Evolutionary conservation across 2,797 vertebrate species (phyloP).

Genomic region (Parauchenoglanis ngamensis): DNA sequence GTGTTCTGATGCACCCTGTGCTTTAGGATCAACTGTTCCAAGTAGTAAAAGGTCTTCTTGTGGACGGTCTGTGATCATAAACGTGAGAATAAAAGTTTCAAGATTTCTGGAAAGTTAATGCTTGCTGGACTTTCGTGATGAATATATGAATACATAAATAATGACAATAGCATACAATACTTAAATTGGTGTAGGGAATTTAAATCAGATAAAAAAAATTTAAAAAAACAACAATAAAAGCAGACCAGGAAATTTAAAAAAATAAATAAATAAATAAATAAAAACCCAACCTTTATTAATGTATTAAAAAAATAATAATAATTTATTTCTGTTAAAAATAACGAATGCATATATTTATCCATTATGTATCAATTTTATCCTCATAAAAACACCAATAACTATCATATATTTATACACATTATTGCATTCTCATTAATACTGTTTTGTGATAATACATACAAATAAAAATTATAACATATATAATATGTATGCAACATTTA

Average conservation of each 20-base stretch:
- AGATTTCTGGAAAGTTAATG: not conserved
- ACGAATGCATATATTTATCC: not conserved
- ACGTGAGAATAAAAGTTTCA: not conserved
- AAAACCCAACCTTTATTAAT: not conserved
- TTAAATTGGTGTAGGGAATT: not conserved
- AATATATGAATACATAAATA: not conserved
- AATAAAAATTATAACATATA: not conserved
- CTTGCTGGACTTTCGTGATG: not conserved
- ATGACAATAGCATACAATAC: not conserved
- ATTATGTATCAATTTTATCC: not conserved
- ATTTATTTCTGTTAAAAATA: not conserved
- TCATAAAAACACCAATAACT: not conserved
- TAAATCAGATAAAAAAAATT: not conserved
- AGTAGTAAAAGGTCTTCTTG: slow-evolving; percentile 97
- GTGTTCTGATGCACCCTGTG: slow-evolving; percentile 92
- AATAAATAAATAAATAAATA: not conserved
- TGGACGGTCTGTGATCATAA: slow-evolving; percentile 81
- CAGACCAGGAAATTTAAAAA: not conserved
- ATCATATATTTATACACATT: not conserved
- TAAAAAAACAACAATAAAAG: not conserved
- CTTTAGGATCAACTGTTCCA: slow-evolving; percentile 96
- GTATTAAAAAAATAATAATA: not conserved
- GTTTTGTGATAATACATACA: not conserved
- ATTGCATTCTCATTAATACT: too few relatives aligned
- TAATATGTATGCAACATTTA: not conserved